A percentile compares a stretch with the other conserved stretches of the same genome.
Conservation (phyloP, 2,113 vertebrate species). For the Hippoglossus stenolepis region DNA sequence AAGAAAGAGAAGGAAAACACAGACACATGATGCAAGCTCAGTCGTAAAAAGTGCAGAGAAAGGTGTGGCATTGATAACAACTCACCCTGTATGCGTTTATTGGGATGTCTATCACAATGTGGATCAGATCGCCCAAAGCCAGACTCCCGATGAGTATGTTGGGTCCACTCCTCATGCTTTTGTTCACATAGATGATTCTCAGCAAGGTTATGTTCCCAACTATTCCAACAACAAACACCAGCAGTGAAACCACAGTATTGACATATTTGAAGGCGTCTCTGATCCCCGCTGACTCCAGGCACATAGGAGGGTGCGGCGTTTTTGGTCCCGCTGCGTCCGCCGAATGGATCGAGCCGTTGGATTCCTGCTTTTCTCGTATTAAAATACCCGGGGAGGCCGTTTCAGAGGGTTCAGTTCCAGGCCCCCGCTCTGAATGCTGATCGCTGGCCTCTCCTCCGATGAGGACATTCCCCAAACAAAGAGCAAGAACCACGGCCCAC, state of each 20-base stretch:
- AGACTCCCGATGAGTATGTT: slow-evolving; percentile 93
- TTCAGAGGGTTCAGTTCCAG: slow-evolving; percentile 38
- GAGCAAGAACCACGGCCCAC: slow-evolving; percentile 59
- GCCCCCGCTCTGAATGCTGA: slow-evolving; percentile 56
- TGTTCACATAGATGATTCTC: slow-evolving; percentile 91
- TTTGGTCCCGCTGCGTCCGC: slow-evolving; percentile 47
- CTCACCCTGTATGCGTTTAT: slow-evolving; percentile 92
- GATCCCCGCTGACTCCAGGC: slow-evolving; percentile 81
- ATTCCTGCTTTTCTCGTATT: slow-evolving; percentile 43
- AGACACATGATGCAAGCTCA: too few species aligned
- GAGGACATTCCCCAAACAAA: slow-evolving; percentile 68
- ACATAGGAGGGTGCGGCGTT: slow-evolving; percentile 77
- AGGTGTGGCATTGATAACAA: background rate
- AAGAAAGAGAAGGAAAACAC: background rate
- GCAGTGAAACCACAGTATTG: slow-evolving; percentile 87
- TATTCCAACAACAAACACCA: slow-evolving; percentile 90
- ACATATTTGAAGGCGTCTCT: slow-evolving; percentile 90
- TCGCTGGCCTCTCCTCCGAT: slow-evolving; percentile 39
- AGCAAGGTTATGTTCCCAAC: slow-evolving; percentile 90
- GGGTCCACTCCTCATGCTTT: slow-evolving; percentile 91
- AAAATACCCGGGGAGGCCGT: slow-evolving; percentile 48
- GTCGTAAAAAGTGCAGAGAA: background rate
- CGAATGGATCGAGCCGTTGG: slow-evolving; percentile 62
- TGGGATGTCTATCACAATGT: slow-evolving; percentile 91
- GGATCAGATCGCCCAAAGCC: slow-evolving; percentile 90